Evolutionary conservation across 2,113 vertebrate genomes (phyloP).

Genomic region (Edolisoma coerulescens): DNA sequence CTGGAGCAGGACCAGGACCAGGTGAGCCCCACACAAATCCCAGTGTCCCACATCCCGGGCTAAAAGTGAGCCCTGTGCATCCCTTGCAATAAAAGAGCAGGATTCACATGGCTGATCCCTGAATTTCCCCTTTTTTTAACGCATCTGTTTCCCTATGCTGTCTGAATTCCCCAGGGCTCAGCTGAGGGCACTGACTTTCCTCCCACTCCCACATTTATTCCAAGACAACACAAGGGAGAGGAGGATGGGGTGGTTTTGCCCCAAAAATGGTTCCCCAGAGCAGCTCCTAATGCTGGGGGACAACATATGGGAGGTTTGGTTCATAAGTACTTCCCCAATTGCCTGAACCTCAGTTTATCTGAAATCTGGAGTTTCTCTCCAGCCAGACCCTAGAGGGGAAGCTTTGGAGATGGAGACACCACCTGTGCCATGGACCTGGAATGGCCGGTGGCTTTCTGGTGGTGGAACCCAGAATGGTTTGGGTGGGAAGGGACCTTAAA

Average conservation of each 20-base stretch:
- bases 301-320: background rate
- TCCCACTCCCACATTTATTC: background rate
- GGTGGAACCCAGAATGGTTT: no score
- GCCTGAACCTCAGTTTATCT: background rate
- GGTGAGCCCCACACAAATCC: accelerated
- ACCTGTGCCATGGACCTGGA: accelerated
- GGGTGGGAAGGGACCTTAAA: background rate
- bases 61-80: accelerated
- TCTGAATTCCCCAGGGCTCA: background rate
- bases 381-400: background rate
- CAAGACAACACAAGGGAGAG: background rate
- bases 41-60: accelerated
- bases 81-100: background rate
- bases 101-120: background rate
- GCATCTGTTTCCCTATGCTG: background rate
- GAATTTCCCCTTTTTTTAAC: background rate
- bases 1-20: background rate
- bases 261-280: accelerated
- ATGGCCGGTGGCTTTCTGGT: accelerated
- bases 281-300: background rate
- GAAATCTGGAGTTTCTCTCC: background rate
- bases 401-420: background rate
- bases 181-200: background rate
- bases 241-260: background rate
- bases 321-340: background rate